These are phyloP conservation scores for Eulemur macaco DNA, from an alignment of 2,113 vertebrate species.

Conservation along the genomic window DNA sequence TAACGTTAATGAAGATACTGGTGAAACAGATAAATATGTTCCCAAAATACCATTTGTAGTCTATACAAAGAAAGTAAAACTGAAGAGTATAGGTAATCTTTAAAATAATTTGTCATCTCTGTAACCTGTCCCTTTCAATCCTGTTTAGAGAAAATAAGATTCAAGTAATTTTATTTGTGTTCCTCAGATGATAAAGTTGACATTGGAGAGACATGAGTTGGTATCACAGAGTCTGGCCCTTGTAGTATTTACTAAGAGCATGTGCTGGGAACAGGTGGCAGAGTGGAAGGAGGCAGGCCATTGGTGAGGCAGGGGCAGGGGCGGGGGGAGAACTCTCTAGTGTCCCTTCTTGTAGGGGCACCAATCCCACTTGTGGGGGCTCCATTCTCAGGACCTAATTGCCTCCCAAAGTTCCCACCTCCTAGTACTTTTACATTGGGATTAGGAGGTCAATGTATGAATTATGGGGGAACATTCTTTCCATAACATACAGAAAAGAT, in stretches of 20 bases:
- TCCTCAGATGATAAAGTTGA: no score
- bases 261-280: accelerated
- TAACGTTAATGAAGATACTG: background rate
- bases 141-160: background rate
- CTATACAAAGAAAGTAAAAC: background rate
- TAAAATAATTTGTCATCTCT: background rate
- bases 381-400: background rate
- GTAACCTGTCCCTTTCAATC: background rate
- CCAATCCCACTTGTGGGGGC: accelerated
- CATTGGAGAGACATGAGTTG: accelerated
- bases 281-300: background rate
- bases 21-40: background rate
- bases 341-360: background rate
- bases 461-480: background rate
- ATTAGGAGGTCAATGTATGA: background rate
- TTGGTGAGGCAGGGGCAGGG: background rate
- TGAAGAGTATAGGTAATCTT: background rate
- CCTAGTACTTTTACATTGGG: no score
- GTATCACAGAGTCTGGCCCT: accelerated
- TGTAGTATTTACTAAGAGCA: accelerated
- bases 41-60: background rate
- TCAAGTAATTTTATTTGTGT: background rate
- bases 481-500: background rate
- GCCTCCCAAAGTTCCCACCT: no score
- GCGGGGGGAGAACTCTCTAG: background rate